Evolutionary conservation across 2,888 invertebrate species (phyloP).

Genomic region (Rapana venosa): DNA sequence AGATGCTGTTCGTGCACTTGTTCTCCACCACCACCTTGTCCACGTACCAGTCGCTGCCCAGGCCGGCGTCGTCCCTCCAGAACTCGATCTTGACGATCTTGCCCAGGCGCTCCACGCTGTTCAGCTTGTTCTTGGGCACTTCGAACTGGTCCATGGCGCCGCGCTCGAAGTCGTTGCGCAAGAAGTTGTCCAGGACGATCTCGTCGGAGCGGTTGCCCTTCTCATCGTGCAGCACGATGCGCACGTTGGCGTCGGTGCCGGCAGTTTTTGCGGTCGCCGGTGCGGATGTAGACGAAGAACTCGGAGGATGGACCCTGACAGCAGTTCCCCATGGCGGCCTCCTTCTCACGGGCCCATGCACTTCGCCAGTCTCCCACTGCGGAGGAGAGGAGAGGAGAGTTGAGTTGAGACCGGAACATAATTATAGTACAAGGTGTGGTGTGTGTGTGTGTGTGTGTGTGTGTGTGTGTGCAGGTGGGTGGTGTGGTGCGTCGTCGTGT

Average conservation of each 20-base stretch:
- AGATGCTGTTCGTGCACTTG: slow-evolving; percentile 64
- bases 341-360: slow-evolving; percentile 24
- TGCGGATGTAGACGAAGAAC: slow-evolving; percentile 77
- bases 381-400: not conserved
- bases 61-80: slow-evolving; percentile 74
- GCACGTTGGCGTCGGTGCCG: slow-evolving; percentile 79
- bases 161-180: slow-evolving; percentile 74
- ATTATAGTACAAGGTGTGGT: not conserved
- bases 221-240: slow-evolving; percentile 77
- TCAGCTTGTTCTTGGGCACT: slow-evolving; percentile 54
- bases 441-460: not conserved
- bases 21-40: slow-evolving; percentile 73
- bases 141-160: slow-evolving; percentile 65
- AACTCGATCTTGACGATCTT: slow-evolving; percentile 71
- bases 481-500: no score
- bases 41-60: slow-evolving; percentile 78
- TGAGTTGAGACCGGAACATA: not conserved
- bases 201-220: slow-evolving; percentile 70
- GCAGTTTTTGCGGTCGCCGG: slow-evolving; percentile 79
- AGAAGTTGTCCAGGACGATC: slow-evolving; percentile 75
- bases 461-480: not conserved
- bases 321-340: slow-evolving; percentile 48
- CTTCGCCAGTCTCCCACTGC: slow-evolving; percentile 3
- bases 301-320: slow-evolving; percentile 50
- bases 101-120: slow-evolving; percentile 52